Base-by-base conservation (phyloP, 2,888 invertebrate species). In the Cylloceria caligata region DNA sequence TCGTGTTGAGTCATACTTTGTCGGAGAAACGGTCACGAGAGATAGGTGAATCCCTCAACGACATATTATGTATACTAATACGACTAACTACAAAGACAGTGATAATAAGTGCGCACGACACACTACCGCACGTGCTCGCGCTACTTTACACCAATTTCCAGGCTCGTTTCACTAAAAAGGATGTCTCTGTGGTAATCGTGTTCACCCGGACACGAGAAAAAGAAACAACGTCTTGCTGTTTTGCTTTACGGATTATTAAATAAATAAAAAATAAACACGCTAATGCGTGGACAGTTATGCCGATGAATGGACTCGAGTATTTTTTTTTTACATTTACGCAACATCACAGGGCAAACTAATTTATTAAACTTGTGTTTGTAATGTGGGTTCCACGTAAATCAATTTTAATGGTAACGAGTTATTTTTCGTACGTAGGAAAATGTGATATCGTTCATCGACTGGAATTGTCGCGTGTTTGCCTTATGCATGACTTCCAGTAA, bases 81-180 rank as follows among this genome's bases (percentile, higher is more conserved):
- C 64, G 65, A 78, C 69, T 65, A 69, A 73, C 73, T 76, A 75
- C 71, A 72, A 75, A 60, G 72, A 80, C 76, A 84, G 80, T 71
- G 78, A 83, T 68, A 52, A 80, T 69, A 77, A 79, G 77, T 60
- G 81, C 57, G 82, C 69, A 76, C 45, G 75, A 68, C 76, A 64
- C 74, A 71, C 60, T 49, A 21, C 81, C 75, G 79, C 84, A 84
- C 84, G 84, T 84, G 84, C 80, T 83, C 68, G 30, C 49, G 72
- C 80, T 85, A 88, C 86, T 89, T 88, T 87, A 87, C 84, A 80
- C 83, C 86, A 89, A 89, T 89, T 89, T 88, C 86, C 85, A 86
- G 75, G 80, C 81, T 74, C 69, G 76, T 52, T 69, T 83, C 79
- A 80, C 83, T 87, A 87, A 88, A 86, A 86, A 89, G 87, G 88